Evolutionary conservation across 2,113 vertebrate species (phyloP), one percentile per base, ranked within the genome.

Genomic region (Machaerirhynchus nigripectus): DNA sequence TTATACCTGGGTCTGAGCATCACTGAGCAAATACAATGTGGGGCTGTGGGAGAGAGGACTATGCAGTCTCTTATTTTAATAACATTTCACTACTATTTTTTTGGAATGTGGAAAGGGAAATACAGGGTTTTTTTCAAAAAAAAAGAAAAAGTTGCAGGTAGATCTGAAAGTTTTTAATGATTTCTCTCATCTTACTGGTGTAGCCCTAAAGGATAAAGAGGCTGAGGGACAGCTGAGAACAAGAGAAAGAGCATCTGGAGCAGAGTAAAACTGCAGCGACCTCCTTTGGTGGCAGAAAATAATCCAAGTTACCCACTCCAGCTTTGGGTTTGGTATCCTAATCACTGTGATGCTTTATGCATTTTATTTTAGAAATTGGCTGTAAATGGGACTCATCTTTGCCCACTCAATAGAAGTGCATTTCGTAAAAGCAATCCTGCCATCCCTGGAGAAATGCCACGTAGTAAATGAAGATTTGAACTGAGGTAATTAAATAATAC

Each of bases 21-120:
- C 6, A 1, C 47, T 70, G 46, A 84, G 61, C 23, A 80, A 82
- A 73, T 8, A 11, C 12, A 77, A 0, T 4, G 26, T 71, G 61
- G 14, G 26, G 27, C 5, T 82, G 12, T 10, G 9, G 28, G 20
- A 57, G 16, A 33, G 27, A 67, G 24, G 31, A 80, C 4, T 10
- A 53, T 44, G 10, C 46, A 37, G 23, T 65, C 31, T 87, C 74
- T 53, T 35, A 8, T 42, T 92, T 71, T 50, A 83, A 17, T 55
- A 83, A 93, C 83, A 96, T 95, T 96, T 96, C 92, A 95, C 39
- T 49, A 20, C 24, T 86, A 12, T 39, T 52, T 77, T 83, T 67
- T 68, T 69, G 2, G 4, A 81, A 94, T 16, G 56, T 81, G 19
- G 30, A 87, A 82, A 64, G 37, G 33, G n/a, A 89, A 97, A 94